These are phyloP conservation scores for Petaurus breviceps DNA, from an alignment of 2,113 vertebrate species.

Conservation along the genomic window DNA sequence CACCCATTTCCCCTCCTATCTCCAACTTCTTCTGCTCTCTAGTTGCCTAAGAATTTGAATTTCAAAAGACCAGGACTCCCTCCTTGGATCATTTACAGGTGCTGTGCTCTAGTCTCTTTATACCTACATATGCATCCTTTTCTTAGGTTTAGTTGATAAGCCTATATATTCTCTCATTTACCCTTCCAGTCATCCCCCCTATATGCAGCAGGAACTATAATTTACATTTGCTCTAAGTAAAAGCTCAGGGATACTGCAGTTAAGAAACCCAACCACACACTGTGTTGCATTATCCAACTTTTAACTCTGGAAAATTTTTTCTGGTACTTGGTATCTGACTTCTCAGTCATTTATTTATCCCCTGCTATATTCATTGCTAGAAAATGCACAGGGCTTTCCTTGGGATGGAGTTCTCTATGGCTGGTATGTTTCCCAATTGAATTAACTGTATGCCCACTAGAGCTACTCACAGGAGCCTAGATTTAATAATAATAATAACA, in stretches of 20 bases:
- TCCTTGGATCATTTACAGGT: slow-evolving; percentile 48
- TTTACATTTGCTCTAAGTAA: slow-evolving; percentile 64
- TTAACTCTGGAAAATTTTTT: neutral
- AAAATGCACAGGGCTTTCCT: neutral
- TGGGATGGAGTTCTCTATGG: neutral
- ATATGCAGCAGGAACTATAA: slow-evolving; percentile 39
- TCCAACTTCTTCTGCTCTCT: slow-evolving; percentile 45
- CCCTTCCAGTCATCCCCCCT: slow-evolving; percentile 64
- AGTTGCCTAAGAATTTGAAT: slow-evolving; percentile 45
- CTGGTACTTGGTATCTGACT: neutral
- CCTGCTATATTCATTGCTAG: neutral
- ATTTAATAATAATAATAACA: neutral
- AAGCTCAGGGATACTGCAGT: slow-evolving; percentile 32
- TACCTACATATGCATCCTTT: slow-evolving; percentile 59
- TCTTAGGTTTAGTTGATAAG: slow-evolving; percentile 59
- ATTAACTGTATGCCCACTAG: neutral
- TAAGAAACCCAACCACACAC: neutral
- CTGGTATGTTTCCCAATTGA: neutral
- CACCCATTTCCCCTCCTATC: slow-evolving; percentile 59
- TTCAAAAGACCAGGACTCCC: slow-evolving; percentile 24
- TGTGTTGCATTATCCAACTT: slow-evolving; percentile 19
- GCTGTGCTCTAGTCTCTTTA: slow-evolving; percentile 47
- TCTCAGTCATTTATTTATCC: neutral
- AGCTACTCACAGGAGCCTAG: neutral
- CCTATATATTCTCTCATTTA: slow-evolving; percentile 68